Evolutionary conservation across 1,140 invertebrate species (phyloP), one percentile per base, ranked within the genome.

Genomic region (Psix sp.): DNA sequence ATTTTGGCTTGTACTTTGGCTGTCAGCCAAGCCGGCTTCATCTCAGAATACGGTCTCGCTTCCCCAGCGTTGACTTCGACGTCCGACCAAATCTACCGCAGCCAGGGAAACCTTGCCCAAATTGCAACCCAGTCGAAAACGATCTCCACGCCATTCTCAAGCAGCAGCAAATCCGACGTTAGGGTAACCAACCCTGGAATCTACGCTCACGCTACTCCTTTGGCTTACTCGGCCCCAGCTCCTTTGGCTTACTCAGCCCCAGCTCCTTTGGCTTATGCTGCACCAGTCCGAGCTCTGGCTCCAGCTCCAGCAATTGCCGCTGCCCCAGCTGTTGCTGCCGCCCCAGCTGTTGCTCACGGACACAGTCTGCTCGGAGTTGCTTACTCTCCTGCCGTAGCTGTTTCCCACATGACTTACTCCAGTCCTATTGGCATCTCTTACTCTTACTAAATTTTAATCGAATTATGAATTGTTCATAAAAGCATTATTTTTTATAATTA

Each of bases 131-230:
- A 91, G 73, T 88, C 88, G 0, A 92, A 91, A 74, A 89, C 90
- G 36, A 88, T 92, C 36, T 88, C 91, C 63, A 92, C 91, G 1
- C 91, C 92, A 2, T 92, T 89, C 85, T 92, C 91, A 13, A 91
- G 90, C 78, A 90, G 90, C 39, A 89, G 90, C 75, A 91, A 91
- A 76, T 81, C 88, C 35, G 90, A 91, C 75, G 87, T 91, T 2
- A 86, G 90, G n/a, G 88, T 91, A 0, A 90, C 88, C 81, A 91
- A 91, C 84, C 90, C 90, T 14, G 66, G 56, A 18, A 59, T 74
- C 17, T 67, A 67, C 87, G 91, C 20, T 9, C 77, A 82, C 49
- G 70, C 81, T 15, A 56, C 71, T 21, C 79, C 76, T 5, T 35
- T 71, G 36, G 71, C 71, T 0, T 56, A 78, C 60, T 42, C 70